phyloP scores from a whole-genome alignment of 2,888 invertebrate genomes.

The Parnassius orleans region DNA sequence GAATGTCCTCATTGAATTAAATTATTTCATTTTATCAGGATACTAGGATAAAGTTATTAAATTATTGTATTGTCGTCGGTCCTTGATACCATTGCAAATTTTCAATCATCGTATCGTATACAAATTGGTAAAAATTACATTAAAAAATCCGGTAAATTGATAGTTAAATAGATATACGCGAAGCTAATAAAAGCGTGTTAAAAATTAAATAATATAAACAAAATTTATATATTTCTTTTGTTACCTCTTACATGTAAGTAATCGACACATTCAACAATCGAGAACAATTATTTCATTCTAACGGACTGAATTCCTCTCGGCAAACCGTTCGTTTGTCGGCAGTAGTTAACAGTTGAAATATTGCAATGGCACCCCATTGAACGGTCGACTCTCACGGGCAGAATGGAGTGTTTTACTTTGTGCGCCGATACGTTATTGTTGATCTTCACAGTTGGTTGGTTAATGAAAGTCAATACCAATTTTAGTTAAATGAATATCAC shows the following conservation, averaged over 20 bases:
- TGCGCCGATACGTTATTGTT: constrained; percentile 1
- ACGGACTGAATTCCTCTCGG: constrained; percentile 8
- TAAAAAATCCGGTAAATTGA: too few species aligned
- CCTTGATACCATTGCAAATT: too few species aligned
- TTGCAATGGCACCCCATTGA: neutral
- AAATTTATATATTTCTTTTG: neutral
- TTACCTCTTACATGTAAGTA: neutral
- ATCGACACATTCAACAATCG: constrained; percentile 4
- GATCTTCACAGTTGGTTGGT: neutral
- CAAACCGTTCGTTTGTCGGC: constrained; percentile 6
- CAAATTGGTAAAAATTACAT: too few species aligned
- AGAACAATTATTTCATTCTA: constrained; percentile 19
- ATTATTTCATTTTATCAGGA: too few species aligned
- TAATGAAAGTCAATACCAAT: neutral
- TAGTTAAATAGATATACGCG: too few species aligned
- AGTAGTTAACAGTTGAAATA: neutral
- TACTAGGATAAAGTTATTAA: too few species aligned
- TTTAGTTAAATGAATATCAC: neutral
- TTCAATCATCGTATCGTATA: too few species aligned
- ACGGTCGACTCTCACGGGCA: neutral
- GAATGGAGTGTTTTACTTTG: neutral
- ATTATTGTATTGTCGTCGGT: too few species aligned
- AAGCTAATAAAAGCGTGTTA: too few species aligned
- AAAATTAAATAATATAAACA: too few species aligned
- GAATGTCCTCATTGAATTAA: too few species aligned